Percentiles rank a stretch among this genome's conserved stretches.
Conservation (phyloP, 2,797 vertebrate species). For the Nasua narica region DNA sequence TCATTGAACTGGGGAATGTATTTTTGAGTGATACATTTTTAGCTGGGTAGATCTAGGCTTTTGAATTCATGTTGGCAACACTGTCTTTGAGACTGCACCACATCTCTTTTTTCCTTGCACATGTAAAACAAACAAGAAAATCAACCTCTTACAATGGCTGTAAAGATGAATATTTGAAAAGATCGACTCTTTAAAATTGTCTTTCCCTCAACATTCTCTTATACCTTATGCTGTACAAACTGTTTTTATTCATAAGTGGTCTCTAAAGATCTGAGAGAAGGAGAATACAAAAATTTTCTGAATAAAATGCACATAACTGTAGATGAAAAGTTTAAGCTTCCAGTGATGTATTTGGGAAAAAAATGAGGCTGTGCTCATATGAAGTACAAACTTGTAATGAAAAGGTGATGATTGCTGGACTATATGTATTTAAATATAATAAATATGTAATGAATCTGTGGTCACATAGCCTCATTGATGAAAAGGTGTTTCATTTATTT, state of each 20-base stretch:
- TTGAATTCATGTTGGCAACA: background rate
- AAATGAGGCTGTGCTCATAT: background rate
- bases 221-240: background rate
- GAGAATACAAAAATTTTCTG: background rate
- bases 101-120: background rate
- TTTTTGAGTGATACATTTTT: constrained; percentile 16
- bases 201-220: background rate
- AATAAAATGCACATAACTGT: background rate
- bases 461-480: background rate
- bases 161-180: constrained; percentile 18
- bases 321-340: background rate
- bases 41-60: background rate
- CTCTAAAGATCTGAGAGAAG: background rate
- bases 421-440: background rate
- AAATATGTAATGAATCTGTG: background rate
- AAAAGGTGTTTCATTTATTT: constrained; percentile 10
- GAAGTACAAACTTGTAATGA: background rate
- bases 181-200: background rate
- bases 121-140: background rate
- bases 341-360: background rate
- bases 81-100: background rate
- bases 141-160: background rate
- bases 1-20: background rate
- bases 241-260: background rate
- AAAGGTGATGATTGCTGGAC: background rate